These are phyloP conservation scores for Heliconius himera DNA, from an alignment of 1,140 invertebrate genomes.

Conservation along the genomic window DNA sequence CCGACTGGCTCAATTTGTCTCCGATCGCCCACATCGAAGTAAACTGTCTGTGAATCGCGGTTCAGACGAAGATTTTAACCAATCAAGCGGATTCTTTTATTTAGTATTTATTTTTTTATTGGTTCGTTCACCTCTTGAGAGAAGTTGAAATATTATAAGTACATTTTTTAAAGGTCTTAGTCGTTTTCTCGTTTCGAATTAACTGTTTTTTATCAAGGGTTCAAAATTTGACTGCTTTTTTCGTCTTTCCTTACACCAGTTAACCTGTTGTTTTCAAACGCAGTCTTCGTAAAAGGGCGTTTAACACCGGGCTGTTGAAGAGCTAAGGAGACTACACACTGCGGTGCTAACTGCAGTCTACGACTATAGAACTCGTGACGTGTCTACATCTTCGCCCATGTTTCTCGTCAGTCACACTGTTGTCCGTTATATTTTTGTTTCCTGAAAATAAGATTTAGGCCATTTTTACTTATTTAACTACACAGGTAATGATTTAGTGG, in stretches of 20 bases:
- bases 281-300: slow-evolving; percentile 19
- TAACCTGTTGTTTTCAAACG: slow-evolving; percentile 21
- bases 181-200: slow-evolving; percentile 7
- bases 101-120: background rate
- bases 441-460: slow-evolving; percentile 46
- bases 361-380: slow-evolving; percentile 64
- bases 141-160: background rate
- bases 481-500: background rate
- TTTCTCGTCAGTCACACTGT: slow-evolving; percentile 65
- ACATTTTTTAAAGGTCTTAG: background rate
- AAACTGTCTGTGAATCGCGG: background rate
- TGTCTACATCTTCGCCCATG: slow-evolving; percentile 50
- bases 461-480: background rate
- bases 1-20: slow-evolving; percentile 32
- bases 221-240: background rate
- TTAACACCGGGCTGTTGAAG: slow-evolving; percentile 24
- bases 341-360: slow-evolving; percentile 36
- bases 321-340: slow-evolving; percentile 22
- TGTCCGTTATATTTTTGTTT: slow-evolving; percentile 72
- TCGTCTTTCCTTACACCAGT: slow-evolving; percentile 9
- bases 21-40: slow-evolving; percentile 15
- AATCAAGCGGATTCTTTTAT: background rate
- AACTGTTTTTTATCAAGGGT: background rate
- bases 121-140: background rate
- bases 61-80: slow-evolving; percentile 1